A percentile compares a stretch with the other conserved stretches of the same genome.
These are phyloP conservation scores for Spilosoma lubricipeda DNA, from an alignment of 2,888 invertebrate genomes.

Conservation along the genomic window DNA sequence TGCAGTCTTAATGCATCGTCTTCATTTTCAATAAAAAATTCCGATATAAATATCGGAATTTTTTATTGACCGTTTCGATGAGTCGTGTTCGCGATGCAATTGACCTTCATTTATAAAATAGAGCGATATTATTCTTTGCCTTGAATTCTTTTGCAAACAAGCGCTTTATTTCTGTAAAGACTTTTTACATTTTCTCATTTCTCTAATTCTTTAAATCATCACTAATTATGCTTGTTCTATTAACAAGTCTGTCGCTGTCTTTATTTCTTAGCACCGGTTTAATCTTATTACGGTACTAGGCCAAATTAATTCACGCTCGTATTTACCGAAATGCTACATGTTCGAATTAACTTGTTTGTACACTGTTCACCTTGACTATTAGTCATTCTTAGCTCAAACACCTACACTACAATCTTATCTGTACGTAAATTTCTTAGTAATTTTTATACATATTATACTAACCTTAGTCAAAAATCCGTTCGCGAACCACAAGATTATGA, in stretches of 20 bases:
- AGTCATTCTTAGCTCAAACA: slow-evolving; percentile 52
- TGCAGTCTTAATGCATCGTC: slow-evolving; percentile 57
- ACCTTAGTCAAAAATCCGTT: slow-evolving; percentile 66
- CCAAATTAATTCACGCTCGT: slow-evolving; percentile 40
- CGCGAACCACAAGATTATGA: slow-evolving; percentile 57
- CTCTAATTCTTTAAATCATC: slow-evolving; percentile 50
- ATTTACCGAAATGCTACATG: slow-evolving; percentile 47
- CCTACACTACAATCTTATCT: slow-evolving; percentile 54
- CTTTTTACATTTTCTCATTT: slow-evolving; percentile 42
- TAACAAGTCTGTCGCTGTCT: slow-evolving; percentile 20
- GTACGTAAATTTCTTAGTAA: slow-evolving; percentile 26
- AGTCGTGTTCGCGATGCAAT: slow-evolving; percentile 59
- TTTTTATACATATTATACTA: slow-evolving; percentile 48
- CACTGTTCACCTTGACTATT: slow-evolving; percentile 58
- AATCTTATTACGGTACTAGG: slow-evolving; percentile 40
- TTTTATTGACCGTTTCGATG: slow-evolving; percentile 67
- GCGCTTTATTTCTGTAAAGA: slow-evolving; percentile 20
- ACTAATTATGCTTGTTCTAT: slow-evolving; percentile 45
- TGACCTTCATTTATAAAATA: slow-evolving; percentile 68
- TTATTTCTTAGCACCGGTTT: slow-evolving; percentile 31
- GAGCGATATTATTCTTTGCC: slow-evolving; percentile 53
- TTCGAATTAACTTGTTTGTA: slow-evolving; percentile 42
- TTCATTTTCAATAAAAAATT: too few species aligned
- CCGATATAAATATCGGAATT: slow-evolving; percentile 63
- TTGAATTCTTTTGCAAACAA: slow-evolving; percentile 27